These are phyloP conservation scores for Sturnira hondurensis DNA, from an alignment of 2,113 vertebrate genomes.

Conservation along the genomic window DNA sequence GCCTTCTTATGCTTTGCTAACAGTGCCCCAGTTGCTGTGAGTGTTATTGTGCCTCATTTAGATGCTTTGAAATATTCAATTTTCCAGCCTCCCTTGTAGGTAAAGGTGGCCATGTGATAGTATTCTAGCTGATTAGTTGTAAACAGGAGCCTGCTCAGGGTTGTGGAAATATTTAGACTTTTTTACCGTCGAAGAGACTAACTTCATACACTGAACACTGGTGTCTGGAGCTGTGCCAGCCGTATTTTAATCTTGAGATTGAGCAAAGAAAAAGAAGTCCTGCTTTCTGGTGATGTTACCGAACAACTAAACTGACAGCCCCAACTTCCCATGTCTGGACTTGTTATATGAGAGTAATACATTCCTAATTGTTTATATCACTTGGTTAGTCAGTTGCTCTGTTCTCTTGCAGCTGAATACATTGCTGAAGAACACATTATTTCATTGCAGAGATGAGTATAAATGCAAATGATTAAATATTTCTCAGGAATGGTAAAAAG, in stretches of 20 bases:
- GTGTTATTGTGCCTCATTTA: neutral
- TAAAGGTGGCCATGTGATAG: neutral
- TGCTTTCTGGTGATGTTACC: neutral
- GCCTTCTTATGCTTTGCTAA: neutral
- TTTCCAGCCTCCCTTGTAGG: neutral
- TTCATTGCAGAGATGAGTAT: neutral
- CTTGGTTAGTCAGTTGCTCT: neutral
- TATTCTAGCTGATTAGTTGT: neutral
- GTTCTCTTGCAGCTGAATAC: neutral
- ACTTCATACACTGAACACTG: neutral
- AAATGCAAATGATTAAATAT: neutral
- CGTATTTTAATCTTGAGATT: neutral
- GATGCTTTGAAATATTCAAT: neutral
- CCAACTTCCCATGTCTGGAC: neutral
- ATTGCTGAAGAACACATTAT: neutral
- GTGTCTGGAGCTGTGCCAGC: neutral
- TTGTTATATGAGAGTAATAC: neutral
- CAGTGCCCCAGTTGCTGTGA: neutral
- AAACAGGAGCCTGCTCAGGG: neutral
- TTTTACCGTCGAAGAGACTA: neutral
- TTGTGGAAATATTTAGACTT: neutral
- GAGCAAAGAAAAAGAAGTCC: neutral
- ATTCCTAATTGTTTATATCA: neutral
- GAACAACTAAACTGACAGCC: neutral
- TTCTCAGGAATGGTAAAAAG: neutral